phyloP scores from a whole-genome alignment of 2,113 vertebrate genomes.

The Rousettus leschenaultii region DNA sequence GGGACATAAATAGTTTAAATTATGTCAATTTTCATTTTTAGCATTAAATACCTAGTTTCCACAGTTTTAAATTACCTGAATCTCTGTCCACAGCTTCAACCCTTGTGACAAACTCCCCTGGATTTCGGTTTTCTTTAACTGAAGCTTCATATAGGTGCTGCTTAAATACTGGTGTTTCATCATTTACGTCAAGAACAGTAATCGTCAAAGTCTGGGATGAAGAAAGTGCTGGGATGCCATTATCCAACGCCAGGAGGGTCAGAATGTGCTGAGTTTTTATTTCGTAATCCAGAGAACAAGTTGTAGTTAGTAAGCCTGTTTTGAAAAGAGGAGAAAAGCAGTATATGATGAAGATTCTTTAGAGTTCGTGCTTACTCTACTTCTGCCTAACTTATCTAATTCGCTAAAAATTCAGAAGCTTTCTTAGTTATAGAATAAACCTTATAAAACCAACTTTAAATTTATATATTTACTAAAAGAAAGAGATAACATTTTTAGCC shows the following conservation, averaged over 20 bases:
- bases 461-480: neutral
- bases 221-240: constrained; percentile 84
- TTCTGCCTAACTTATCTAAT: neutral
- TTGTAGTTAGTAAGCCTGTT: constrained; percentile 87
- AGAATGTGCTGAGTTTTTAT: constrained; percentile 80
- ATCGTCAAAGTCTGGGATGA: constrained; percentile 89
- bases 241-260: constrained; percentile 85
- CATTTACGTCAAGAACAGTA: constrained; percentile 90
- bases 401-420: neutral
- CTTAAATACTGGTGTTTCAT: constrained; percentile 86
- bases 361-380: neutral
- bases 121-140: constrained; percentile 87
- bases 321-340: neutral
- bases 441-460: neutral
- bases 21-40: neutral
- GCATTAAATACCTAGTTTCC: neutral
- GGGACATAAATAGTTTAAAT: neutral
- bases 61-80: constrained; percentile 84
- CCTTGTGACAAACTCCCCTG: constrained; percentile 83
- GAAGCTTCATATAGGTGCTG: constrained; percentile 82
- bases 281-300: constrained; percentile 87
- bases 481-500: neutral
- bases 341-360: neutral
- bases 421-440: neutral
- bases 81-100: constrained; percentile 89